Evolutionary conservation across 2,113 vertebrate species (phyloP).

Genomic region (Casuarius casuarius): DNA sequence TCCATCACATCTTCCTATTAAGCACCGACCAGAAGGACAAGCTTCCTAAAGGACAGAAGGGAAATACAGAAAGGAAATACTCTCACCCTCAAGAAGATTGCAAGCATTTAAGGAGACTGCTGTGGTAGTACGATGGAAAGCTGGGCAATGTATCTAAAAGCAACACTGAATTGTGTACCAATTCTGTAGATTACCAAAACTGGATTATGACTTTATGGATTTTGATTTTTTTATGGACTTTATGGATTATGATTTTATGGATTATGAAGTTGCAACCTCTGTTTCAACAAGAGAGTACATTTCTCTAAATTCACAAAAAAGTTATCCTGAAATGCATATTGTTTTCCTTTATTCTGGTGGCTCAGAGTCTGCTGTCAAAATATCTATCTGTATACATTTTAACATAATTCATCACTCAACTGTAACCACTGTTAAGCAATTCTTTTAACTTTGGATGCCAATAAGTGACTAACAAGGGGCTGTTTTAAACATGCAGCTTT

Average conservation of each 20-base stretch:
- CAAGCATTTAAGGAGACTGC: not conserved
- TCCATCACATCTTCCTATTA: not conserved
- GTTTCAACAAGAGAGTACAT: not conserved
- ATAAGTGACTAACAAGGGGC: not conserved
- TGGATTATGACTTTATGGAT: not conserved
- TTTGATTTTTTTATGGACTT: too few relatives aligned
- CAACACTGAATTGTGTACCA: not conserved
- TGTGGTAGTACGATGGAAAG: not conserved
- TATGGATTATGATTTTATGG: too few relatives aligned
- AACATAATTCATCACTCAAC: not conserved
- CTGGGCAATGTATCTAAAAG: not conserved
- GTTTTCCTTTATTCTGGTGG: not conserved
- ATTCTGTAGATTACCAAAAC: not conserved
- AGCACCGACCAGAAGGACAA: not conserved
- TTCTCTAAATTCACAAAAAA: not conserved
- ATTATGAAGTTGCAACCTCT: not conserved
- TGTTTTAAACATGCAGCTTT: not conserved
- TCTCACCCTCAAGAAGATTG: not conserved
- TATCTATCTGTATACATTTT: not conserved
- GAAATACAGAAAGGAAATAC: not conserved
- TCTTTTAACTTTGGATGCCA: not conserved
- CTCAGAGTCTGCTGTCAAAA: not conserved
- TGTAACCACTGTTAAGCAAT: not conserved
- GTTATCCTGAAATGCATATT: not conserved
- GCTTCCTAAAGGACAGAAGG: not conserved